A percentile compares a stretch with the other conserved stretches of the same genome.
These are phyloP conservation scores for Lathamus discolor DNA, from an alignment of 2,113 vertebrate genomes.

Conservation along the genomic window DNA sequence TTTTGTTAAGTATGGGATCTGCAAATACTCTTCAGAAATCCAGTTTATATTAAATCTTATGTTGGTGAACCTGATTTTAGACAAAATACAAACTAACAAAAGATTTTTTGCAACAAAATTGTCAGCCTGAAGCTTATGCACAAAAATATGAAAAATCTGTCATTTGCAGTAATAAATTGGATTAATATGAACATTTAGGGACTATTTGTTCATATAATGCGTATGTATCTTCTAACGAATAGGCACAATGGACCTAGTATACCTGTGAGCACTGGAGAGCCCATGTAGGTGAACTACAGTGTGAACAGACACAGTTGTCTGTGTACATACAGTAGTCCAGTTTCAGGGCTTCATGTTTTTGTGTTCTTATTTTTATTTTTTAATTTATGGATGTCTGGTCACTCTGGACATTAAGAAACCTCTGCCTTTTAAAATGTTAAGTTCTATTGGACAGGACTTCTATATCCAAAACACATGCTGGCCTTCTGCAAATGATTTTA, in stretches of 20 bases:
- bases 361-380: neutral
- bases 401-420: neutral
- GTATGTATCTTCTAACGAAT: neutral
- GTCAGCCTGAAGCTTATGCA: neutral
- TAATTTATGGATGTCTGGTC: neutral
- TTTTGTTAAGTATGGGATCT: neutral
- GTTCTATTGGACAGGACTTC: neutral
- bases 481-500: neutral
- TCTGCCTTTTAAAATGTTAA: neutral
- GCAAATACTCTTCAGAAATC: neutral
- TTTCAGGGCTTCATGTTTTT: accelerated
- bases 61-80: neutral
- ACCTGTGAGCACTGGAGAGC: neutral
- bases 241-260: neutral
- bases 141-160: neutral
- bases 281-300: accelerated
- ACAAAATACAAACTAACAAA: neutral
- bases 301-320: neutral
- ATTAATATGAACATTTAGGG: neutral
- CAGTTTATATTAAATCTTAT: neutral
- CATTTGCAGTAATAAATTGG: neutral
- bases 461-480: neutral
- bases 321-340: too few relatives aligned
- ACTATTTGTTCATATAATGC: neutral
- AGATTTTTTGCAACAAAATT: neutral